Conservation (phyloP, 2,888 invertebrate genomes). For the Amblyjoppa fuscipennis region DNA sequence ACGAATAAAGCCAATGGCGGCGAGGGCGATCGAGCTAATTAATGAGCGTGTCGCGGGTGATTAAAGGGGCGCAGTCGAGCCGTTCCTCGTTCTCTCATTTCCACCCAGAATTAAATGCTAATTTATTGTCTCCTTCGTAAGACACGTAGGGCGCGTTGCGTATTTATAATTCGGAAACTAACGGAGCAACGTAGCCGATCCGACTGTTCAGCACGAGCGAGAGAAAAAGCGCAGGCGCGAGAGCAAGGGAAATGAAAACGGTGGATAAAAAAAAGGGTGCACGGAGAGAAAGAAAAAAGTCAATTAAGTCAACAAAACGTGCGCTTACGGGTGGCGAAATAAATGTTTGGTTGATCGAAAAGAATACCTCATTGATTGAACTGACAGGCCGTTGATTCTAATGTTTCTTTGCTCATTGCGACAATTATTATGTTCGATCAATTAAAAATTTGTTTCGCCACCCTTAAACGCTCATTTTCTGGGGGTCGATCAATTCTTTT, state of each 20-base stretch:
- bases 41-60: constrained; percentile 64
- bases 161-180: constrained; percentile 65
- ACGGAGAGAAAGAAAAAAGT: too few relatives aligned
- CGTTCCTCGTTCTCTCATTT: constrained; percentile 24
- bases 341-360: too few relatives aligned
- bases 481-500: too few relatives aligned
- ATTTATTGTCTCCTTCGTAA: constrained; percentile 59
- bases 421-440: too few relatives aligned
- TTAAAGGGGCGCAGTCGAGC: constrained; percentile 54
- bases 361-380: too few relatives aligned
- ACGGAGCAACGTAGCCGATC: constrained; percentile 44
- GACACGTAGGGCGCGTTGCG: constrained; percentile 48
- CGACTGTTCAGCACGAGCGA: constrained; percentile 49
- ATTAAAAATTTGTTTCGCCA: too few relatives aligned
- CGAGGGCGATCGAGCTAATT: constrained; percentile 62
- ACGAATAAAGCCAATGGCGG: constrained; percentile 57
- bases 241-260: constrained; percentile 8
- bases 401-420: too few relatives aligned
- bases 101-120: constrained; percentile 61
- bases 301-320: too few relatives aligned
- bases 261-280: constrained; percentile 14
- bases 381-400: too few relatives aligned
- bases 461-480: too few relatives aligned
- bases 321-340: too few relatives aligned
- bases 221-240: constrained; percentile 41